Base-by-base conservation (phyloP, 2,888 invertebrate species). In the Eristalis arbustorum region DNA sequence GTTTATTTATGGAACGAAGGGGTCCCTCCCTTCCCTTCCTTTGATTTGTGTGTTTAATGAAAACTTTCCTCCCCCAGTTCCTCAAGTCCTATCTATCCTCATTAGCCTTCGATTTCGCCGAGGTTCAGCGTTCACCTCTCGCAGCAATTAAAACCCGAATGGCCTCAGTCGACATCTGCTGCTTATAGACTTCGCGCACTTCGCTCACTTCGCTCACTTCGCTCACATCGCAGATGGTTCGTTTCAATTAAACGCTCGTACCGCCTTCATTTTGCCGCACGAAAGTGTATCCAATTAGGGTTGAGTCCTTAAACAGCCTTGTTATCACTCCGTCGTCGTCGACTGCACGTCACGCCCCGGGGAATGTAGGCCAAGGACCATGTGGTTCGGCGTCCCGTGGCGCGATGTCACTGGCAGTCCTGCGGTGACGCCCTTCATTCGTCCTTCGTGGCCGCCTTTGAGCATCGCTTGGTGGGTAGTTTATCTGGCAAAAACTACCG, bases 1-100 rank as follows among this genome's bases (percentile, higher is more conserved):
- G 34, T 64, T 57, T 64, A 49, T 49, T 49, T 49, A 49, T 49
- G 49, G 49, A 49, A n/a, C n/a, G n/a, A n/a, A n/a, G n/a, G n/a
- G n/a, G n/a, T n/a, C n/a, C n/a, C n/a, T 18, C 49, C 49, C 18
- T 49, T 49, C 49, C 49, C 4, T 64, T 31, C 31, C 8, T 31
- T 13, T 64, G 63, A 37, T 34, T 64, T 64, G 22, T 11, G n/a
- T 49, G 49, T 8, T 49, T 49, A 49, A 49, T 49, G 49, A 13
- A 49, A 49, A 18, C 49, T 42, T 49, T 49, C n/a, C 3, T n/a
- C n/a, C n/a, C n/a, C 14, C 4, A 49, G 8, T n/a, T n/a, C 1
- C 49, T 18, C 18, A 18, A 18, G 18, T 18, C 18, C 18, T n/a
- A 49, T 49, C 18, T 18, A 8, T 49, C 18, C n/a, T 49, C 49